Conservation (phyloP, 2,113 vertebrate genomes). For the Tupaia tana region DNA sequence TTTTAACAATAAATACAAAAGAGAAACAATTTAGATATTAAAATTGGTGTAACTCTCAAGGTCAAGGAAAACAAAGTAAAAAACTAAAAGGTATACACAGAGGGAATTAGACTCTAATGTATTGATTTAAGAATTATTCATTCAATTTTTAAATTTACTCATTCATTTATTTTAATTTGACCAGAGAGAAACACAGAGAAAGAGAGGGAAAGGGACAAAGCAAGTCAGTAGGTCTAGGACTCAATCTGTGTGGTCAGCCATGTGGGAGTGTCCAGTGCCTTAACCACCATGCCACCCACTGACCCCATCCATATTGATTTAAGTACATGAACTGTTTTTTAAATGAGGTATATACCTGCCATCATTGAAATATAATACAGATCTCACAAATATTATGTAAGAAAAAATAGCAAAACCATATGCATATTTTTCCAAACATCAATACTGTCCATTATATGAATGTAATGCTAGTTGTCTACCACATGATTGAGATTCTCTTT, state of each 20-base stretch:
- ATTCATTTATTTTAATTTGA: no score
- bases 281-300: no score
- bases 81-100: neutral
- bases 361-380: neutral
- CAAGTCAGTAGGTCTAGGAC: no score
- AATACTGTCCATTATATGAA: neutral
- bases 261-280: no score
- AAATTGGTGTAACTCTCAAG: slow-evolving; percentile 16
- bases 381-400: neutral
- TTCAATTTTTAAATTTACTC: no score
- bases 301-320: no score
- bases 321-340: neutral
- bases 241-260: no score
- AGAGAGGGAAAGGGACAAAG: no score
- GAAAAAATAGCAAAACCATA: neutral
- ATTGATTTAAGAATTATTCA: neutral
- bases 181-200: no score
- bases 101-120: neutral
- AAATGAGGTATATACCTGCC: neutral
- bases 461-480: neutral
- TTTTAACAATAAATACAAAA: slow-evolving; percentile 47
- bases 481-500: neutral
- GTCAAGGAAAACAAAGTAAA: slow-evolving; percentile 31
- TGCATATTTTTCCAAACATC: slow-evolving; percentile 16
- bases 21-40: neutral